Evolutionary conservation across 2,797 vertebrate genomes (phyloP).

Genomic region (Netta rufina): DNA sequence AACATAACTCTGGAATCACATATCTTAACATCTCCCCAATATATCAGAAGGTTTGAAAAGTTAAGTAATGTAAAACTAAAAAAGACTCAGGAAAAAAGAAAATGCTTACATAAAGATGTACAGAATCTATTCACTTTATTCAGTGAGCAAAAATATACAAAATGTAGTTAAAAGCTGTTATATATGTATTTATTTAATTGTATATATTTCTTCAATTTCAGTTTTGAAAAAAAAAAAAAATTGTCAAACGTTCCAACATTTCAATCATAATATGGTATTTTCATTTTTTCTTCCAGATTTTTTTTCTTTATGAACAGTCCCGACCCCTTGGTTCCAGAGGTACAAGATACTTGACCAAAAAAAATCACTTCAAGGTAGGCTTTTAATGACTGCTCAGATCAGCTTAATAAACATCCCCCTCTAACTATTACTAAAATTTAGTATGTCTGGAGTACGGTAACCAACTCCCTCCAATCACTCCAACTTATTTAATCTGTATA

Average conservation of each 20-base stretch:
- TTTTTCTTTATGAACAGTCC: background rate
- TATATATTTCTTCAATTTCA: background rate
- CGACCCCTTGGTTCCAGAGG: background rate
- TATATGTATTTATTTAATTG: background rate
- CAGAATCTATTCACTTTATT: background rate
- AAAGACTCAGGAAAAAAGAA: background rate
- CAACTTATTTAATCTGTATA: background rate
- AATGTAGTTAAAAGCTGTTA: background rate
- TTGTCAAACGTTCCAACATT: background rate
- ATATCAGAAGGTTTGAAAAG: background rate
- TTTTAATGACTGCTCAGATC: background rate
- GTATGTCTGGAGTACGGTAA: fast-evolving
- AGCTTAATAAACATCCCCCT: background rate
- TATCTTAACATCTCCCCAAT: background rate
- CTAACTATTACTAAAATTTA: background rate
- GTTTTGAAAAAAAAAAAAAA: background rate
- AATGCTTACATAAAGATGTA: background rate
- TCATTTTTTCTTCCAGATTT: background rate
- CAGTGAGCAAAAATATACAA: background rate
- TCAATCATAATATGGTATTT: background rate
- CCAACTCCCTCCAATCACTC: background rate
- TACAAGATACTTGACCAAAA: background rate
- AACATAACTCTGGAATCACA: background rate
- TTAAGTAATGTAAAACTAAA: background rate
- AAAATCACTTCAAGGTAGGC: background rate